Evolutionary conservation across 2,113 vertebrate species (phyloP), one percentile per base, ranked within the genome.

Genomic region (Pseudopodoces humilis): DNA sequence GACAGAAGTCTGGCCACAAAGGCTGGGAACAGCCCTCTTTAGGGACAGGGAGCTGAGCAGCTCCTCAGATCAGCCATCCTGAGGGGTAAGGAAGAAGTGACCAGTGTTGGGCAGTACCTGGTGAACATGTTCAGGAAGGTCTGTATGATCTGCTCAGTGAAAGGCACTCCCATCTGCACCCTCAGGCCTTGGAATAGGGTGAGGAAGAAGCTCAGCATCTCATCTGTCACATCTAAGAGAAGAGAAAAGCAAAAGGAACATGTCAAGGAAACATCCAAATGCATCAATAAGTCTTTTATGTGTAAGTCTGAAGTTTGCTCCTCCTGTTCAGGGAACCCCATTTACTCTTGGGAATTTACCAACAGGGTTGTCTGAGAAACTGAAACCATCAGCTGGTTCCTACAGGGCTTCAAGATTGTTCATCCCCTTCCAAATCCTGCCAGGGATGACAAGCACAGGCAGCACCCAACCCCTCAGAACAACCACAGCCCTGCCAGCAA

Each of bases 101-200:
- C 3, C 14, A 71, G 5, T 5, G 10, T 0, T 9, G n/a, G 37
- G 11, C 78, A 75, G 49, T 97, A 99, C 99, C 99, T 99, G 96
- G 99, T 99, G 97, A 99, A 99, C 99, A 99, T 99, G 96, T 99
- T 99, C 88, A 99, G 98, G 97, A 99, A 99, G 69, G 99, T 99
- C 97, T 99, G 99, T 91, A 99, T 99, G 94, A 99, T 99, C 96
- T 99, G 99, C 92, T 99, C 99, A 0, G 99, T 99, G 97, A 99
- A 99, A 86, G 99, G 98, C 71, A 99, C 99, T 5, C 99, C 99
- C 99, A 99, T 99, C 97, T 99, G 99, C 43, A 99, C 99, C 96
- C 99, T 97, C 95, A 99, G 97, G 24, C 99, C 98, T 97, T 99
- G 99, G 96, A 99, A 99, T 60, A 99, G 98, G 10, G 98, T 99